Base-by-base conservation (phyloP, 2,797 vertebrate species). In the Premnoplex brunnescens region DNA sequence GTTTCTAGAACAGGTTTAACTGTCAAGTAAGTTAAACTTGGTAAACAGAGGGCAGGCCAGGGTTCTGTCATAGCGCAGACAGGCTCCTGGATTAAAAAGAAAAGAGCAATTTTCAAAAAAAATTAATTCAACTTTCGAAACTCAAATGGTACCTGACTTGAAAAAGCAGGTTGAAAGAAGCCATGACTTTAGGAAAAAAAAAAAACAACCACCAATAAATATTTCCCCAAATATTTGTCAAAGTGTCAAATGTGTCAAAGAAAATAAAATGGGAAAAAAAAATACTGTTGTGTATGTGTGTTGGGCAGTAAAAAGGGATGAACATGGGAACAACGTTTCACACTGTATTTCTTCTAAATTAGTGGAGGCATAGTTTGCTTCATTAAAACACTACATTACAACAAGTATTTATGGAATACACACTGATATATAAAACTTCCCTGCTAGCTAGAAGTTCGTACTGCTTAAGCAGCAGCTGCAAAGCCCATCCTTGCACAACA, bases 181-280 rank as follows among this genome's bases (percentile, higher is more conserved):
- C 5, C 37, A 34, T 3, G 4, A 30, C 9, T 52, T 22, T 2
- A 44, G 0, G 0, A 23, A 34, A 66, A 34, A 46, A 28, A 30
- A 30, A 4, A 0, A 0, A 2, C 5, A 48, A 48, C 43, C 22
- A 32, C 6, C 13, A 30, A 9, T 11, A 81, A 32, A 3, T 58
- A 69, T 22, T 62, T 58, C 16, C 27, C 20, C 20, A 74, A 69
- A 56, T 59, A 56, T 59, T 44, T 28, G 6, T 21, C 32, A 28
- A n/a, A n/a, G n/a, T n/a, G n/a, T n/a, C n/a, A n/a, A n/a, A 22
- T 41, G 11, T 30, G 14, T 55, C 28, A 67, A 77, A 88, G 43
- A 52, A 9, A 7, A 10, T 16, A 62, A 81, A 68, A 72, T 0
- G 2, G 11, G n/a, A 39, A 46, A 10, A 27, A 43, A 49, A 64